Percentiles rank a stretch among this genome's conserved stretches.
Evolutionary conservation across 2,113 vertebrate genomes (phyloP).

Genomic region (Protomyctophum bolini): DNA sequence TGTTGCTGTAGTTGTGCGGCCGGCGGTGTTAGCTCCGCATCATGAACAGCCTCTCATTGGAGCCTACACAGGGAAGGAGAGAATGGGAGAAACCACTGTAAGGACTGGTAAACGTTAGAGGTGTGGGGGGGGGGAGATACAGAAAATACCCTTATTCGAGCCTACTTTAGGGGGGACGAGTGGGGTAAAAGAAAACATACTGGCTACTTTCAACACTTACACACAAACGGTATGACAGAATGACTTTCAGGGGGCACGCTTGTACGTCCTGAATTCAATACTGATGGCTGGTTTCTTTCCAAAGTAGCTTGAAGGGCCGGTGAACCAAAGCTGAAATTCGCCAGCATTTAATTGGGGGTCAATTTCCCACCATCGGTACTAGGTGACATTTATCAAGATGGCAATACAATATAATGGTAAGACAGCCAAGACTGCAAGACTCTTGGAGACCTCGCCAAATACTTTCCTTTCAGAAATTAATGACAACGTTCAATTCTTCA

Average conservation of each 20-base stretch:
- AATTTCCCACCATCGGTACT: no score
- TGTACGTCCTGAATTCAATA: background rate
- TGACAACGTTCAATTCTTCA: no score
- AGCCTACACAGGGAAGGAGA: conserved; percentile 41
- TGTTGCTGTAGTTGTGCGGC: conserved; percentile 64
- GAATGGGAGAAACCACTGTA: background rate
- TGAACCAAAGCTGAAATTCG: no score
- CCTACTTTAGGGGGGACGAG: background rate
- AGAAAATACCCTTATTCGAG: background rate
- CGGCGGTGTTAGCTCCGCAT: conserved; percentile 74
- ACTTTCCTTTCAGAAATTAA: no score
- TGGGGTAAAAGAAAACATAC: background rate
- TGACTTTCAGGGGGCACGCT: background rate
- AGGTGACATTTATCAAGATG: no score
- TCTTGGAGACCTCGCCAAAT: no score
- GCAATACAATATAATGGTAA: no score
- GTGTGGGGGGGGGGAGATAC: background rate
- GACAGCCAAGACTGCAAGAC: no score
- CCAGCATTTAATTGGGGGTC: no score
- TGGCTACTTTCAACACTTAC: no score
- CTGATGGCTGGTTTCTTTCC: background rate
- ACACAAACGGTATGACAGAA: background rate
- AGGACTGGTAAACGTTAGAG: background rate
- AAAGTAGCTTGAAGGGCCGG: background rate
- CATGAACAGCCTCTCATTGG: conserved; percentile 69